Evolutionary conservation across 2,113 vertebrate genomes (phyloP).

Genomic region (Atherinomorus stipes): DNA sequence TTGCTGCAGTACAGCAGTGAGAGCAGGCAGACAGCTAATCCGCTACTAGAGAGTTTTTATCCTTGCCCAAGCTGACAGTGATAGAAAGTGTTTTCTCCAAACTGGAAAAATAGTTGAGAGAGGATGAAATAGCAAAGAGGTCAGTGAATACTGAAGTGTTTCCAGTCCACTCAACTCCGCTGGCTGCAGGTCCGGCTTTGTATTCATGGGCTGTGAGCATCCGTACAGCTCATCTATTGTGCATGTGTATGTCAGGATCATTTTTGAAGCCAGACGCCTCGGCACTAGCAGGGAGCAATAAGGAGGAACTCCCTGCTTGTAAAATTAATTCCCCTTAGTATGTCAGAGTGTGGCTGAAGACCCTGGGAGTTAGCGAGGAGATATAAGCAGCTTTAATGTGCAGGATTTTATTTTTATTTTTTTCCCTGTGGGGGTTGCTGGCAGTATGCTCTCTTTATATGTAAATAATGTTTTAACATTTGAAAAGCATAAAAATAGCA

Average conservation of each 20-base stretch:
- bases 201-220: constrained; percentile 73
- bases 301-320: constrained; percentile 76
- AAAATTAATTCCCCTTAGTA: constrained; percentile 78
- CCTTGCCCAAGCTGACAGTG: constrained; percentile 82
- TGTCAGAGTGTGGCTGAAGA: constrained; percentile 66
- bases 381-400: constrained; percentile 65
- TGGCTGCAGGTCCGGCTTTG: constrained; percentile 69
- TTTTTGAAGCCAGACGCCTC: constrained; percentile 66
- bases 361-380: constrained; percentile 44
- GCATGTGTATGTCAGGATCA: constrained; percentile 74
- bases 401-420: constrained; percentile 17
- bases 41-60: constrained; percentile 79
- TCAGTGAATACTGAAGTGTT: constrained; percentile 81
- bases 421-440: constrained; percentile 26
- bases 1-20: constrained; percentile 69
- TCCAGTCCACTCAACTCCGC: constrained; percentile 61
- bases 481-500: constrained; percentile 51
- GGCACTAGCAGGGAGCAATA: constrained; percentile 69
- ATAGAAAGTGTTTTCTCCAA: constrained; percentile 86
- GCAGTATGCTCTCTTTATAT: constrained; percentile 8
- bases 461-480: constrained; percentile 57
- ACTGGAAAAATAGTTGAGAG: constrained; percentile 85
- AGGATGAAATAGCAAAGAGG: constrained; percentile 80
- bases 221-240: constrained; percentile 76
- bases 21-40: constrained; percentile 79